phyloP scores from a whole-genome alignment of 2,888 invertebrate species.

The Malthinus flaveolus region DNA sequence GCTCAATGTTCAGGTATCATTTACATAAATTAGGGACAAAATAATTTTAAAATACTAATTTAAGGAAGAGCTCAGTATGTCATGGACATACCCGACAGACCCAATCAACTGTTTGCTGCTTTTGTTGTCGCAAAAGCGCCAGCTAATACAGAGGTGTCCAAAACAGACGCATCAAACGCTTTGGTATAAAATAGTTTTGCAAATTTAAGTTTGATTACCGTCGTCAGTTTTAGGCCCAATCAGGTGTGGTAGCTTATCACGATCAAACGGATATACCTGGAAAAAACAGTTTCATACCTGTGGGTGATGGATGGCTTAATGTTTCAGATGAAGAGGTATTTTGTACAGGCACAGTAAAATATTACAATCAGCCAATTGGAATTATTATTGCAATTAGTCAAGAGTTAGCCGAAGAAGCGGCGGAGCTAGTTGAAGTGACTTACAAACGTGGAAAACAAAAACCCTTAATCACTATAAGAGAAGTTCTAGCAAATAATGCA shows the following conservation, averaged over 20 bases:
- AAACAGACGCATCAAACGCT: conserved; percentile 63
- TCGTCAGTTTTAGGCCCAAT: conserved; percentile 58
- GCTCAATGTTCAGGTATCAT: conserved; percentile 46
- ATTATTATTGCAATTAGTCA: conserved; percentile 68
- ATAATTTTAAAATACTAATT: neutral
- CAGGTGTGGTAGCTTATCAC: conserved; percentile 67
- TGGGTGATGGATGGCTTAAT: conserved; percentile 6
- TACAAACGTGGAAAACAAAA: conserved; percentile 55
- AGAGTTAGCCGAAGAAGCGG: conserved; percentile 61
- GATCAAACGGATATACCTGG: conserved; percentile 71
- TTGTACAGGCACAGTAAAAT: conserved; percentile 58
- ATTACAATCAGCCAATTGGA: conserved; percentile 73
- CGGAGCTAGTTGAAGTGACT: conserved; percentile 59
- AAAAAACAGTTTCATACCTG: conserved; percentile 61
- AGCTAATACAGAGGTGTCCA: conserved; percentile 55
- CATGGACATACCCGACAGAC: conserved; percentile 61
- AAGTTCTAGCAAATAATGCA: conserved; percentile 56
- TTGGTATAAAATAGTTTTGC: conserved; percentile 56
- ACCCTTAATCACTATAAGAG: conserved; percentile 53
- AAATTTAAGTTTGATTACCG: neutral
- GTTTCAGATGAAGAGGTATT: conserved; percentile 53
- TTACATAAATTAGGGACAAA: neutral
- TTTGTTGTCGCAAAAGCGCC: conserved; percentile 59
- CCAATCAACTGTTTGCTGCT: conserved; percentile 66
- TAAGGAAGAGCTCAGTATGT: conserved; percentile 68